Base-by-base conservation (phyloP, 1,140 invertebrate genomes). In the Drosophila serrata region DNA sequence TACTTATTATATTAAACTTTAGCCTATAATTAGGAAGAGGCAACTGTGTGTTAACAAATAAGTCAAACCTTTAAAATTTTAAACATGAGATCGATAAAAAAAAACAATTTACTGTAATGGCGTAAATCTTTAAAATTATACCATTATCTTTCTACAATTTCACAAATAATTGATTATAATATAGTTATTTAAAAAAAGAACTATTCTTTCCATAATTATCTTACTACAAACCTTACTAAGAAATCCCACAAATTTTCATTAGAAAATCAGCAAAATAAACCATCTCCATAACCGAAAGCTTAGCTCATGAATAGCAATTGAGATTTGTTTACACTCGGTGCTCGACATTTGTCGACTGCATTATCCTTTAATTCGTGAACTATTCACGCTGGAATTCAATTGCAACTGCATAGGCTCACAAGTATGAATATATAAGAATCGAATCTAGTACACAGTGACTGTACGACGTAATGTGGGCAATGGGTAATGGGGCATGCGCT, bases 341-440 rank as follows among this genome's bases (percentile, higher is more conserved):
- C 37, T 7, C 19, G 29, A 27, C 39, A 33, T 57, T 75, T 76
- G 53, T 57, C 35, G 27, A 48, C 59, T 81, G 67, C 59, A 91
- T 82, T 90, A 91, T 91, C 88, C 88, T 91, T 91, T 90, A 85
- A 88, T 90, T 87, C 63, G 70, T 22, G 27, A 22, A 70, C 65
- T 57, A 45, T 37, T 55, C 33, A 37, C 27, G 22, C 67, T 53
- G 17, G 56, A 45, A 58, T 62, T 87, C 46, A 86, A 82, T 82
- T 87, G 68, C 58, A 72, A 42, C 56, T 63, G 48, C 53, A 53
- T 42, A 61, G 65, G 57, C 19, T 12, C n/a, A 31, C 37, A 24
- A 48, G 31, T 58, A n/a, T n/a, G n/a, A n/a, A n/a, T 67, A 55
- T 33, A 53, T 46, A 55, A 40, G 42, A 48, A 35, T 65, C 24